These are phyloP conservation scores for Spodoptera frugiperda DNA, from an alignment of 1,140 invertebrate species.

Conservation along the genomic window DNA sequence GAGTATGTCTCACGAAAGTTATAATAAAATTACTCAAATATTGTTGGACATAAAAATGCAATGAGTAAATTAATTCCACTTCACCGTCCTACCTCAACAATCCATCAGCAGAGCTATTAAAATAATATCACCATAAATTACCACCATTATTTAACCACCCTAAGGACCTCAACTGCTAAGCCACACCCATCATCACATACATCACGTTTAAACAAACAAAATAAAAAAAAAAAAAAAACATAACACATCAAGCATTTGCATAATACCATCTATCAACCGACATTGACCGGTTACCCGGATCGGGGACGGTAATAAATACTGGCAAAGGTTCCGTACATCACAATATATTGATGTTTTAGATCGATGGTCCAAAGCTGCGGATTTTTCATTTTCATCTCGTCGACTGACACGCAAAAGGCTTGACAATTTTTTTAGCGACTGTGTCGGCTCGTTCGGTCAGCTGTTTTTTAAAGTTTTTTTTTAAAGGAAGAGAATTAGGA, in stretches of 20 bases:
- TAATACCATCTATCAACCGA: conserved; percentile 46
- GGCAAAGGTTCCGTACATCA: conserved; percentile 45
- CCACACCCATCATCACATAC: conserved; percentile 11
- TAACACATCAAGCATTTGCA: conserved; percentile 36
- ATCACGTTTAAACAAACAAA: conserved; percentile 10
- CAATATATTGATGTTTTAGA: conserved; percentile 43
- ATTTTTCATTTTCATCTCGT: conserved; percentile 45
- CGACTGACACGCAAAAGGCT: conserved; percentile 38
- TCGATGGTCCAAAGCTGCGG: conserved; percentile 26
- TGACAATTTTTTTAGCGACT: conserved; percentile 37
- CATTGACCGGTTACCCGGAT: conserved; percentile 44
- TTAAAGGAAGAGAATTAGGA: too few relatives aligned
- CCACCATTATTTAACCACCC: too few relatives aligned
- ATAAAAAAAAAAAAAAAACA: conserved; percentile 40
- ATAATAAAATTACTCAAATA: too few relatives aligned
- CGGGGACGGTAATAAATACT: conserved; percentile 44
- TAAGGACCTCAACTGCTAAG: neutral
- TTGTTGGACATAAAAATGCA: too few relatives aligned
- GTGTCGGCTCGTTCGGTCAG: neutral
- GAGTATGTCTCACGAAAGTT: too few relatives aligned
- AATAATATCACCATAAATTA: too few relatives aligned
- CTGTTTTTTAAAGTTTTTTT: neutral
- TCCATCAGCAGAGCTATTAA: too few relatives aligned
- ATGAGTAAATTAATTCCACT: too few relatives aligned
- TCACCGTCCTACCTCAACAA: too few relatives aligned